Percentiles rank a stretch among this genome's conserved stretches.
These are phyloP conservation scores for Andricus curvator DNA, from an alignment of 2,888 invertebrate genomes.

Conservation along the genomic window DNA sequence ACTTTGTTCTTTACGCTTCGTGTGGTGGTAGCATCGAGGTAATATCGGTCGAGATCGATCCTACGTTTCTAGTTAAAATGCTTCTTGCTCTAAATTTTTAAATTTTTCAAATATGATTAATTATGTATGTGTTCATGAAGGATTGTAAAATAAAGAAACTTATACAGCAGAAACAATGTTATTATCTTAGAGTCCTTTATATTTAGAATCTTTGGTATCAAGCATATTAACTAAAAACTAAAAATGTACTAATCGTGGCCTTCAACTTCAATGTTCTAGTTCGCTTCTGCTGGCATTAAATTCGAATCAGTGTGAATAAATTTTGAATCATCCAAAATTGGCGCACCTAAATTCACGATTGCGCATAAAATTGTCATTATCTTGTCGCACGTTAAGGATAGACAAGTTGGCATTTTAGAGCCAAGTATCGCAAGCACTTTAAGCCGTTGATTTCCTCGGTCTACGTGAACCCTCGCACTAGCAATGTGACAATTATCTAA, in stretches of 20 bases:
- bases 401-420: background rate
- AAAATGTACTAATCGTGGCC: too few relatives aligned
- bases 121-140: background rate
- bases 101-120: constrained; percentile 4
- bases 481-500: too few relatives aligned
- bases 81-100: background rate
- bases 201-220: too few relatives aligned
- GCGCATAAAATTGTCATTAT: constrained; percentile 38
- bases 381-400: background rate
- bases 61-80: background rate
- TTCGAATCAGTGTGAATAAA: background rate
- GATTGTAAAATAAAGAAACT: background rate
- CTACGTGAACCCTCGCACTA: too few relatives aligned
- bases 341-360: constrained; percentile 31
- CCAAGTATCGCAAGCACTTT: constrained; percentile 30
- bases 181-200: too few relatives aligned
- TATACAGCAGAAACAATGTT: too few relatives aligned
- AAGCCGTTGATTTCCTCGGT: too few relatives aligned
- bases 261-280: too few relatives aligned
- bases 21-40: background rate
- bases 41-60: background rate
- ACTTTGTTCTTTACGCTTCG: constrained; percentile 37
- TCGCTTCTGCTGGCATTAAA: too few relatives aligned
- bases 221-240: too few relatives aligned
- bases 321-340: constrained; percentile 10